Percentiles rank a stretch among this genome's conserved stretches.
phyloP scores from a whole-genome alignment of 2,113 vertebrate species.

The Polyodon spathula region DNA sequence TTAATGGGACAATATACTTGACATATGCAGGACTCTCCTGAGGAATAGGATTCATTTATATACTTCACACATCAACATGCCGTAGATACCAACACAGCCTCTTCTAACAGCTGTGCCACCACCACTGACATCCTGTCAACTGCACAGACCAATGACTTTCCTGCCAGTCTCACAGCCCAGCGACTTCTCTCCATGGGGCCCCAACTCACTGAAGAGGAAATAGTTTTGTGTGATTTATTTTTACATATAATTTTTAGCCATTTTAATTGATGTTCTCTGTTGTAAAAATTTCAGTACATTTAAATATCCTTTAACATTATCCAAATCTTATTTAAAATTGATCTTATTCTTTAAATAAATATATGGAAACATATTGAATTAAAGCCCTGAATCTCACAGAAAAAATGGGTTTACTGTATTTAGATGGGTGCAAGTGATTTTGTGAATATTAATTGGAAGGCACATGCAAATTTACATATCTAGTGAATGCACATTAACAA shows the following conservation, averaged over 20 bases:
- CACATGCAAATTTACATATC: conserved; percentile 29
- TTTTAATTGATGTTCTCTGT: no score
- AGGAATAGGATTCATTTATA: conserved; percentile 77
- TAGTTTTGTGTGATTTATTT: no score
- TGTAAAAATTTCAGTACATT: no score
- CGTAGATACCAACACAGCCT: conserved; percentile 74
- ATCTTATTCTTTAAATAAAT: no score
- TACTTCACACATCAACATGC: conserved; percentile 72
- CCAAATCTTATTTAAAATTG: no score
- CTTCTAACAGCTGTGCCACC: conserved; percentile 56
- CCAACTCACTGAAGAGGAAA: conserved; percentile 16
- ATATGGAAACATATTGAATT: no score
- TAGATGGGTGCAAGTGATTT: conserved; percentile 7
- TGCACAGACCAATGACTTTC: conserved; percentile 43
- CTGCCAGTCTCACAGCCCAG: conserved; percentile 29
- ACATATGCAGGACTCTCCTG: conserved; percentile 84
- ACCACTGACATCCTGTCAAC: conserved; percentile 44
- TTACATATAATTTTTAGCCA: no score
- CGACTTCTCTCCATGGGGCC: conserved; percentile 22
- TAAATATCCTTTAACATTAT: no score
- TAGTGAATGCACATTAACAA: conserved; percentile 31
- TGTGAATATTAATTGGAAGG: conserved; percentile 26
- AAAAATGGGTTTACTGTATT: no score
- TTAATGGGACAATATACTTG: conserved; percentile 89
- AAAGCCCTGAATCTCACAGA: not conserved